Evolutionary conservation across 23 tunicate species (phyloP).

Genomic region (Trididemnum miniatum): DNA sequence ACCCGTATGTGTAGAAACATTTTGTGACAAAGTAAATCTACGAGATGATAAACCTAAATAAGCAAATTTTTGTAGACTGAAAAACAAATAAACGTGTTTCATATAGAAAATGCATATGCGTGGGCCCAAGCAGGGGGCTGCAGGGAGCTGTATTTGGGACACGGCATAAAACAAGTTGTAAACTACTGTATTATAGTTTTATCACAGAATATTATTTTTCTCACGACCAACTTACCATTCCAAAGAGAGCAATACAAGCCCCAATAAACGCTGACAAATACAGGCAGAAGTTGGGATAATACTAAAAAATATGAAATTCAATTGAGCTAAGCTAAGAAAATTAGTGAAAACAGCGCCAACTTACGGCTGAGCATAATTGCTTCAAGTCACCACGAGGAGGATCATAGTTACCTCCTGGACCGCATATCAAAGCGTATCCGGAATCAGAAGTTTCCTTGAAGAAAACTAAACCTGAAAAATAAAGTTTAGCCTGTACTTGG

Average conservation of each 20-base stretch:
- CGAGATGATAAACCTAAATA: too few relatives aligned
- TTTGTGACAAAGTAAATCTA: too few relatives aligned
- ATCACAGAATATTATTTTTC: too few relatives aligned
- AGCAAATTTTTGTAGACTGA: too few relatives aligned
- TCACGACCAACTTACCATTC: slow-evolving; percentile 84
- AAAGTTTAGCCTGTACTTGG: too few relatives aligned
- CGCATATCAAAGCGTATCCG: slow-evolving; percentile 76
- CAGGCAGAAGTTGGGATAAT: slow-evolving; percentile 59
- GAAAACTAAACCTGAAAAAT: slow-evolving; percentile 73
- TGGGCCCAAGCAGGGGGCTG: too few relatives aligned
- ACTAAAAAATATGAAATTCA: slow-evolving; percentile 39
- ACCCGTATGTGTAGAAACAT: too few relatives aligned
- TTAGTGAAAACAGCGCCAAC: not conserved
- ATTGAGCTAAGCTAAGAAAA: not conserved
- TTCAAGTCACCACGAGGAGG: slow-evolving; percentile 61
- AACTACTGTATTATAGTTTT: too few relatives aligned
- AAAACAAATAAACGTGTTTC: too few relatives aligned
- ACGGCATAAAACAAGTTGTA: too few relatives aligned
- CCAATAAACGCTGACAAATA: slow-evolving; percentile 70
- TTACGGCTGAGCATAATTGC: slow-evolving; percentile 65
- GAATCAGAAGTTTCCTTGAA: slow-evolving; percentile 58
- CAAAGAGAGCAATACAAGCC: slow-evolving; percentile 56
- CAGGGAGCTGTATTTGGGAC: too few relatives aligned
- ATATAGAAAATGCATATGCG: too few relatives aligned
- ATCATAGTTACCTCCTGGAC: slow-evolving; percentile 68